Evolutionary conservation across 2,888 invertebrate genomes (phyloP).

Genomic region (Rosalia funebris): DNA sequence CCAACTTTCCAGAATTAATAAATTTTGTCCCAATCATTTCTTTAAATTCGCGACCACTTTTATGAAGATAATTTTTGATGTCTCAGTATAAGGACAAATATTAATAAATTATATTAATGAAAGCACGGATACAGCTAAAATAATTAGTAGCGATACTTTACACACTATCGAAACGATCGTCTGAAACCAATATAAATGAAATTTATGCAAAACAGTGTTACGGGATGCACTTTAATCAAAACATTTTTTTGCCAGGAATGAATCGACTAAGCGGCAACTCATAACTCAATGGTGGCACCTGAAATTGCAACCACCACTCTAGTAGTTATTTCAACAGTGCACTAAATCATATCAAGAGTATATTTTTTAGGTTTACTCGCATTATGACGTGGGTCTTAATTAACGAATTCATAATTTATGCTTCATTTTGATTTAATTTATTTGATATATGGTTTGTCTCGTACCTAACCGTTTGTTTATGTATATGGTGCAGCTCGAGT

Average conservation of each 20-base stretch:
- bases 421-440: slow-evolving; percentile 43
- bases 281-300: slow-evolving; percentile 54
- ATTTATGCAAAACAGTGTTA: slow-evolving; percentile 39
- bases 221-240: slow-evolving; percentile 52
- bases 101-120: too few species aligned
- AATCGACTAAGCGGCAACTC: slow-evolving; percentile 44
- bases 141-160: too few species aligned
- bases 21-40: too few species aligned
- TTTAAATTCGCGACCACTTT: too few species aligned
- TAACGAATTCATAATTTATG: slow-evolving; percentile 48
- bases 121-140: too few species aligned
- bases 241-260: slow-evolving; percentile 52
- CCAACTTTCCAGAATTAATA: too few species aligned
- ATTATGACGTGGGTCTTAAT: slow-evolving; percentile 48
- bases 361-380: slow-evolving; percentile 39
- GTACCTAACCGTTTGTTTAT: neutral
- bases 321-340: slow-evolving; percentile 52
- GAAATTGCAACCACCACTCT: slow-evolving; percentile 55
- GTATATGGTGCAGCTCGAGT: neutral
- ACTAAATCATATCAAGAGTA: slow-evolving; percentile 46
- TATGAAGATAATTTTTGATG: too few species aligned
- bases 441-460: slow-evolving; percentile 20
- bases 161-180: too few species aligned
- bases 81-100: too few species aligned
- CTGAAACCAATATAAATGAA: too few species aligned